These are phyloP conservation scores for Phania funesta DNA, from an alignment of 2,888 invertebrate genomes.

Conservation along the genomic window DNA sequence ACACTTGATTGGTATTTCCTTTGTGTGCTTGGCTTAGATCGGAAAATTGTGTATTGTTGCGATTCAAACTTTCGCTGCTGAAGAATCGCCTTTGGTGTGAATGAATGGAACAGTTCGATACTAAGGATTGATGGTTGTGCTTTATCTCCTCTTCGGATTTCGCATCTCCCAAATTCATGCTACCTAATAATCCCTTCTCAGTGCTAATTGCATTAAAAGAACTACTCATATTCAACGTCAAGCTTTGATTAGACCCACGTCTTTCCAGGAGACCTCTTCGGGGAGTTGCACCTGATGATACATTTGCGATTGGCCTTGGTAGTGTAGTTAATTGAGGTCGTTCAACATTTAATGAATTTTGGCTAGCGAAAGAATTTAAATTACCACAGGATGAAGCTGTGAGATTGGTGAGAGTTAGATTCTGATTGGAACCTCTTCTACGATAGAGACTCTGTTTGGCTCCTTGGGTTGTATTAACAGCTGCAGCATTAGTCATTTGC, in stretches of 20 bases:
- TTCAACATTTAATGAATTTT: slow-evolving; percentile 81
- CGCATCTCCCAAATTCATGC: slow-evolving; percentile 61
- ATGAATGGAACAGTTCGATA: slow-evolving; percentile 71
- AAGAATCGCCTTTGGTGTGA: slow-evolving; percentile 79
- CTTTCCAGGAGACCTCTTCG: slow-evolving; percentile 89
- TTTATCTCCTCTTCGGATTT: slow-evolving; percentile 58
- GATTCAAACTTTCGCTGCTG: slow-evolving; percentile 79
- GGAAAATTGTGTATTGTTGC: slow-evolving; percentile 74
- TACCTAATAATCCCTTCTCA: slow-evolving; percentile 68
- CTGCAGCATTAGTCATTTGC: slow-evolving; percentile 69
- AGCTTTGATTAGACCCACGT: slow-evolving; percentile 93
- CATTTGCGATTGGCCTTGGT: slow-evolving; percentile 54
- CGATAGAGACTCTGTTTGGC: slow-evolving; percentile 82
- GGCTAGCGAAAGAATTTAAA: slow-evolving; percentile 82
- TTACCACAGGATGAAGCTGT: slow-evolving; percentile 79
- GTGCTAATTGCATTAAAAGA: slow-evolving; percentile 68
- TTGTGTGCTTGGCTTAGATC: slow-evolving; percentile 74
- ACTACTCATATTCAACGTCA: slow-evolving; percentile 86
- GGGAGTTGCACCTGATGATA: slow-evolving; percentile 69
- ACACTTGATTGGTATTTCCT: slow-evolving; percentile 75
- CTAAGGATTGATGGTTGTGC: slow-evolving; percentile 31
- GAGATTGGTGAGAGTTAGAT: slow-evolving; percentile 70
- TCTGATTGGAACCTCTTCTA: slow-evolving; percentile 69
- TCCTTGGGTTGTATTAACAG: slow-evolving; percentile 79
- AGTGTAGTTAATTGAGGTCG: slow-evolving; percentile 45